Evolutionary conservation across 1,140 invertebrate genomes (phyloP), one percentile per base, ranked within the genome.

Genomic region (Schlechtendalia chinensis): DNA sequence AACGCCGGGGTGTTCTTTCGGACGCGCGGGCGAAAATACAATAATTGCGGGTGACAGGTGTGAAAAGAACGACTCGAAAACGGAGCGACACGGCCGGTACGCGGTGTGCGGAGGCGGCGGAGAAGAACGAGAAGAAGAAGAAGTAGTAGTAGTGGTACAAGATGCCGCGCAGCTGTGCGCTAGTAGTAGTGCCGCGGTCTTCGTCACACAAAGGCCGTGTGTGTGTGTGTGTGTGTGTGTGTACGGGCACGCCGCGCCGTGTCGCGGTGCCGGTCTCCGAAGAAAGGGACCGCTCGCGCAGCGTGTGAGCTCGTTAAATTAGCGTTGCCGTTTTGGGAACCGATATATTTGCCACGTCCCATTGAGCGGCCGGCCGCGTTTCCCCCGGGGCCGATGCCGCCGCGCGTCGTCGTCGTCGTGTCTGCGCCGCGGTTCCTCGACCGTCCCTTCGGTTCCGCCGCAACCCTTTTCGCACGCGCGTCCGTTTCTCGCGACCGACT

Each of bases 281-380:
- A 54, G 19, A 75, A 79, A 79, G 58, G 75, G 75, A 79, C 75
- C 56, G 58, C 74, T 29, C 65, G 69, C 74, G n/a, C 75, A 79
- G 75, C 75, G 75, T 79, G 75, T 63, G 75, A 79, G 58, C 75
- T 79, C 75, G 75, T 79, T 79, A 79, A 79, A 79, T 79, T 79
- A 79, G 75, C 75, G 56, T 79, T 29, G 75, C 75, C 75, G 75
- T 79, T 50, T 79, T 63, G 75, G 75, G 58, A 79, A 79, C 63
- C 75, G 75, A 79, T 79, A 79, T 79, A 79, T 79, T 79, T 79
- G 75, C 75, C 75, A 77, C 74, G 74, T 61, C 74, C 74, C 74
- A 77, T 77, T 77, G 74, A 77, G 74, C n/a, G n/a, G n/a, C 50
- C 71, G 47, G 17, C 32, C 3, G 61, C 16, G 27, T 6, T n/a